Evolutionary conservation across 2,797 vertebrate genomes (phyloP).

Genomic region (Cetoscarus ocellatus): DNA sequence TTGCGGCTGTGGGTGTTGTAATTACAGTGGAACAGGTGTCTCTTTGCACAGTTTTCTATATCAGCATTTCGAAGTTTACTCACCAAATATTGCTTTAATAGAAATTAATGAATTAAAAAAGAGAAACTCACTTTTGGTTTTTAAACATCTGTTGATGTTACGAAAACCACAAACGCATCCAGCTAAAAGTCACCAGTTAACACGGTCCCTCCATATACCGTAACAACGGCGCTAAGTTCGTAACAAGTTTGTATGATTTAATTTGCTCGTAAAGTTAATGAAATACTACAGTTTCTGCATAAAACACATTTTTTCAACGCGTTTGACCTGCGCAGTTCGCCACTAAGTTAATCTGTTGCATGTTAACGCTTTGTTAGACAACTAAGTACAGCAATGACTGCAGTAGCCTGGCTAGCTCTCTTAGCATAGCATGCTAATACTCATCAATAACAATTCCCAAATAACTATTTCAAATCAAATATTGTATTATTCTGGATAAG

Average conservation of each 20-base stretch:
- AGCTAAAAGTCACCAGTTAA: no score
- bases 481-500: no score
- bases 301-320: accelerated
- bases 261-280: background rate
- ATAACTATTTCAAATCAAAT: background rate
- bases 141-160: no score
- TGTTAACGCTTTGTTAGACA: conserved; percentile 8
- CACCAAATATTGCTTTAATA: no score
- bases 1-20: no score
- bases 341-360: background rate
- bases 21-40: no score
- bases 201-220: no score
- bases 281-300: accelerated
- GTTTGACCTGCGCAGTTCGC: background rate
- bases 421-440: conserved; percentile 63
- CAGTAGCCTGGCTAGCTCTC: conserved; percentile 50
- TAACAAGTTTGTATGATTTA: conserved; percentile 65
- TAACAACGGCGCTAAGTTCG: conserved; percentile 14
- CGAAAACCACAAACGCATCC: no score
- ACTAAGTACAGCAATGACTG: conserved; percentile 11
- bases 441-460: background rate
- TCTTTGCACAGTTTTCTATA: no score
- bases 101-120: no score
- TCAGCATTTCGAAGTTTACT: no score
- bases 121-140: no score